Evolutionary conservation across 1,140 invertebrate genomes (phyloP), one percentile per base, ranked within the genome.

Genomic region (Zelostemma sp.): DNA sequence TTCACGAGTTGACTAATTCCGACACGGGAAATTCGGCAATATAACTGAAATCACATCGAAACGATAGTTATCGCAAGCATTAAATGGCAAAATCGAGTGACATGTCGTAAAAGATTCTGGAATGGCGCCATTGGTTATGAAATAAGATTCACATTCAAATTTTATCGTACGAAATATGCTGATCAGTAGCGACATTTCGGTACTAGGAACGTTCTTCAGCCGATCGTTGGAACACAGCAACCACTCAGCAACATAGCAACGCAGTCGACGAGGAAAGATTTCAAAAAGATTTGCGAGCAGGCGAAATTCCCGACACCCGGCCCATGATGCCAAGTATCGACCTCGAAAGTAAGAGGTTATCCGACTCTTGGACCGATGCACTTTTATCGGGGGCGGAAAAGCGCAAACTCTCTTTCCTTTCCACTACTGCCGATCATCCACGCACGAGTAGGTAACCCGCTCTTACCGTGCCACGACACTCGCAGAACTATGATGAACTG

Each of bases 321-420:
- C 47, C 64, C 45, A 56, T 72, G 68, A 76, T 74, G 73, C 67
- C 63, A 57, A 72, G 66, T 70, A 70, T 66, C 69, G 73, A 78
- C 69, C 73, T 68, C 51, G 18, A 53, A 60, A 71, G 59, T 70
- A 61, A 74, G 70, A 68, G 77, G 74, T 80, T 80, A 79, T 80
- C 77, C 63, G 67, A 64, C 69, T 77, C 74, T 78, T 73, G 67
- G 71, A 60, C 76, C 69, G 73, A 61, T 72, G 77, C 74, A 66
- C 72, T 78, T 62, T 47, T 9, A 28, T 15, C 59, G 47, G 64
- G 49, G 31, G 11, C 31, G 15, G 33, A 41, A 38, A 19, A 53
- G 49, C 31, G 49, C 38, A 41, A 53, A 25, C 18, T 40, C 31
- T 11, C 17, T 19, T 41, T 61, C 57, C 54, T 61, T 68, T 61